Evolutionary conservation across 1,140 invertebrate species (phyloP), one percentile per base, ranked within the genome.

Genomic region (Zophobas morio): DNA sequence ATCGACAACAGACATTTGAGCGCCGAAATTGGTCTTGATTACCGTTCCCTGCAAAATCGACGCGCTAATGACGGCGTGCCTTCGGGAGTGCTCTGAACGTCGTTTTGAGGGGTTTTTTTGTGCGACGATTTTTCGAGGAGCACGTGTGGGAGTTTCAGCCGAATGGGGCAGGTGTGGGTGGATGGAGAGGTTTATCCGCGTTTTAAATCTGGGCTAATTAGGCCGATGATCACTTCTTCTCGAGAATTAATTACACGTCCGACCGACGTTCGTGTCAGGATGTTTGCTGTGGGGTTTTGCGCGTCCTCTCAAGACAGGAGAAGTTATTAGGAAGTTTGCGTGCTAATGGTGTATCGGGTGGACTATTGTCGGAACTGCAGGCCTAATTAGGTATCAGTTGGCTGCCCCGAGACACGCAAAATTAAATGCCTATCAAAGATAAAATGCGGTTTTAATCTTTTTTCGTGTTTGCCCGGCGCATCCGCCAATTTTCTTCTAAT

Each of bases 341-440:
- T 73, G 71, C 46, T 73, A 73, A 73, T 73, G 49, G 49, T 73
- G 71, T 53, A 53, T 72, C 47, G 46, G 71, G 71, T 73, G 71
- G 71, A 56, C 71, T 73, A 73, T 73, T 73, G 71, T 73, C 71
- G 71, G 71, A 73, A 73, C 71, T 73, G 71, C 71, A 73, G 71
- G 49, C 54, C 71, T 73, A 73, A 73, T 73, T 73, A 73, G 71
- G 71, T 73, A 73, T 73, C 71, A 73, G 71, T 73, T 73, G 71
- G 71, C 71, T 73, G 49, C 37, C 54, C 32, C 56, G 51, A 56
- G 54, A 73, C 71, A 73, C 71, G 71, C 71, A n/a, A 73, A 73
- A 73, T 73, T 73, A 73, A 73, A 73, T 39, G 71, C 3, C 71
- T 56, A 56, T 73, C 39, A 56, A 42, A 70, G 39, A 60, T 60